A percentile compares a stretch with the other conserved stretches of the same genome.
Evolutionary conservation across 2,888 invertebrate genomes (phyloP).

Genomic region (Tetanocera ferruginea): DNA sequence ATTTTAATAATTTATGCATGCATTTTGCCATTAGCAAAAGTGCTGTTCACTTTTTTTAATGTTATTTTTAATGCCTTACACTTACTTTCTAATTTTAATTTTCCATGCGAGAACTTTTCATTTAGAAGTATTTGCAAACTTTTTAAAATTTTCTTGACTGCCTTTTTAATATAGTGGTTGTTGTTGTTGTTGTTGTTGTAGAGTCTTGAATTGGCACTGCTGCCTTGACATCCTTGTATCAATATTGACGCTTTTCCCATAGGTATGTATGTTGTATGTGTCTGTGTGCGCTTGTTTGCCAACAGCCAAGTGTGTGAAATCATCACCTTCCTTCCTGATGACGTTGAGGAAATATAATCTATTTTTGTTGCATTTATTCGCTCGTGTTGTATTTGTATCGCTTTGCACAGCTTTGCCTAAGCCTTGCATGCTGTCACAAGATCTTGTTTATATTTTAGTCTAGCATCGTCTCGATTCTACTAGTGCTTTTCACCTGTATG

Average conservation of each 20-base stretch:
- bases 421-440: not conserved
- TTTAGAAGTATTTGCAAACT: conserved; percentile 18
- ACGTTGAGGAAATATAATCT: not conserved
- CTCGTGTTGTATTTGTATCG: not conserved
- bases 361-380: not conserved
- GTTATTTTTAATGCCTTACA: not conserved
- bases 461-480: not conserved
- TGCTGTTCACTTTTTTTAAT: not conserved
- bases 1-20: not conserved
- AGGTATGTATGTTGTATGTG: not conserved
- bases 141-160: conserved; percentile 17
- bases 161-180: not conserved
- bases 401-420: not conserved
- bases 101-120: conserved; percentile 29
- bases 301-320: conserved; percentile 1
- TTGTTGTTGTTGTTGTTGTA: not conserved
- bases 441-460: conserved; percentile 10
- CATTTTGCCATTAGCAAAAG: not conserved
- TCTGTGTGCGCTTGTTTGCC: conserved; percentile 8
- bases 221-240: conserved; percentile 20
- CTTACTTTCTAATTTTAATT: conserved; percentile 9
- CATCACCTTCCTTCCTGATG: not conserved
- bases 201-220: not conserved
- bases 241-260: conserved; percentile 31
- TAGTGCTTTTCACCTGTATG: conserved; percentile 8